Evolutionary conservation across 2,797 vertebrate species (phyloP), one percentile per base, ranked within the genome.

Genomic region (Thaleichthys pacificus): DNA sequence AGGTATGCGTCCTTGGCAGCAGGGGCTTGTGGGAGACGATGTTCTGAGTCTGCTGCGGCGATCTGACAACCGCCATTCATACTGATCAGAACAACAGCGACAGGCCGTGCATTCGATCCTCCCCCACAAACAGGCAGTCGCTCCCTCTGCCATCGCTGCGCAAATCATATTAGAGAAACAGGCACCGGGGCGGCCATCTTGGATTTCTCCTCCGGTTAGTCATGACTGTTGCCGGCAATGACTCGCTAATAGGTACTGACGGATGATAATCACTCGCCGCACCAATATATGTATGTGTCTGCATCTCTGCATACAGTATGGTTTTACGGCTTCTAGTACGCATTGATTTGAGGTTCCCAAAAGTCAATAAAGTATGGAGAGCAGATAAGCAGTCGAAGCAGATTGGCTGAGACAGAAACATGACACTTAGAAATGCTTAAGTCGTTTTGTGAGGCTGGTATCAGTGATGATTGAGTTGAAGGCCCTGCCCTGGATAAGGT

Each of bases 1-100:
- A 68, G 70, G 56, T 62, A 79, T 71, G 76, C 81, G 82, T 85
- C 88, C 85, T 87, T 88, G 82, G 80, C 71, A 78, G 72, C 72
- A 35, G 67, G 72, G 57, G 71, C 64, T 2, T 32, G 68, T 67
- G 75, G 77, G 30, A 19, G 5, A 49, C 14, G 69, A 38, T 24
- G 38, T 47, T 61, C 51, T 66, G 24, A 61, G 35, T 57, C 32
- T 62, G 24, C 56, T n/a, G 21, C 28, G 49, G 64, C 42, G 8
- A 38, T 21, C 54, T 68, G 72, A 70, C 71, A 76, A 24, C 64
- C 51, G 19, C 54, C 68, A 56, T 73, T 67, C 28, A 63, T 56
- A 66, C n/a, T 49, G 7, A 61, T 19, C 21, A 62, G 28, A 12
- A 11, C 38, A 0, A 42, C 54, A 3, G 19, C 60, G 71, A 69